Evolutionary conservation across 1,140 invertebrate genomes (phyloP).

Genomic region (Hylaeus anthracinus): DNA sequence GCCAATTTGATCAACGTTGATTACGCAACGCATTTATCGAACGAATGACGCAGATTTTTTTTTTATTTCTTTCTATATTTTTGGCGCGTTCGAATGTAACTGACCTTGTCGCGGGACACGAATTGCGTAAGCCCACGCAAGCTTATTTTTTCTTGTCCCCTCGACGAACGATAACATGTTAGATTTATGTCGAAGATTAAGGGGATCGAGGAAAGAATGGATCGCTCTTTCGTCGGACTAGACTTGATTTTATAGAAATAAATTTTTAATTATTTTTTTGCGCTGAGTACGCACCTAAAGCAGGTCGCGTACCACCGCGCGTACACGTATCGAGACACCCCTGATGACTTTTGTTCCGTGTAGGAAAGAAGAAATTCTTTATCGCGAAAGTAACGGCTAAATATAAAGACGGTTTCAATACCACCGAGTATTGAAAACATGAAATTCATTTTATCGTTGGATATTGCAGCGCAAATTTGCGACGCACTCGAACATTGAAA

Average conservation of each 20-base stretch:
- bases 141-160: background rate
- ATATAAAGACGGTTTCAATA: too few relatives aligned
- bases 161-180: background rate
- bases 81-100: constrained; percentile 26
- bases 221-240: too few relatives aligned
- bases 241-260: too few relatives aligned
- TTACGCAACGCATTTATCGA: constrained; percentile 26
- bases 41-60: constrained; percentile 11
- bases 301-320: too few relatives aligned
- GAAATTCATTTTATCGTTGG: background rate
- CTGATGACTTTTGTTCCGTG: too few relatives aligned
- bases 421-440: background rate
- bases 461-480: background rate
- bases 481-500: background rate
- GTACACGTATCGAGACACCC: too few relatives aligned
- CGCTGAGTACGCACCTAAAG: too few relatives aligned
- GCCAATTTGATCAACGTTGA: constrained; percentile 17
- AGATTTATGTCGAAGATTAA: too few relatives aligned
- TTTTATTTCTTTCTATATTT: constrained; percentile 8
- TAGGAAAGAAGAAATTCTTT: too few relatives aligned
- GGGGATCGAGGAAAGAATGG: too few relatives aligned
- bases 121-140: background rate
- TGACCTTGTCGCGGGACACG: constrained; percentile 32
- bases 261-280: too few relatives aligned
- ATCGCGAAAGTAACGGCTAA: too few relatives aligned